Base-by-base conservation (phyloP, 2,888 invertebrate species). In the Holacanthella duospinosa region DNA sequence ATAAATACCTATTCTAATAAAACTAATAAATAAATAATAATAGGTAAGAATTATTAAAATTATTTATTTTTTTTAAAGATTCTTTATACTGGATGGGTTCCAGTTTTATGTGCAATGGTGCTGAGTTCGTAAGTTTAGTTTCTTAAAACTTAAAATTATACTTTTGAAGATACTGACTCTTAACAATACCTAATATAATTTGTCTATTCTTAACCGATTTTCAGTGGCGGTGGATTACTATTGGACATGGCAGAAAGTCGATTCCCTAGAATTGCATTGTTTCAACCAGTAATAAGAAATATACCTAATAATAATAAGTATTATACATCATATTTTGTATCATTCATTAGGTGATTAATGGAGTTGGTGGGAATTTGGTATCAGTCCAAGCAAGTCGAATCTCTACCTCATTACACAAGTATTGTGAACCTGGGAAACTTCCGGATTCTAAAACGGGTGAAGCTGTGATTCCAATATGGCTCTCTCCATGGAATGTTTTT, bases 361-460 rank as follows among this genome's bases (percentile, higher is more conserved):
- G 92, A 57, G 91, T 93, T 64, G 93, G 93, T 59, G 93, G 93
- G 6, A 93, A 93, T 77, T 83, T 93, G 77, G 93, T 88, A 4
- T 93, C 93, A 54, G 91, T 93, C 16, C 93, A 93, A 80, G 91
- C 93, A 4, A 89, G 89, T 74, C 83, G 92, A 69, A 83, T 93
- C 68, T 91, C 92, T 19, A 93, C 93, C 4, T 9, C 48, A 48
- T 21, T 48, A 4, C 48, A 48, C 21, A 9, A 48, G 21, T 16
- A 4, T 21, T 9, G 48, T 48, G n/a, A n/a, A n/a, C n/a, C n/a
- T n/a, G n/a, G n/a, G n/a, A 48, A 6, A 9, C 6, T 9, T 36
- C 36, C n/a, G n/a, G n/a, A n/a, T n/a, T 36, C 16, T 36, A 16
- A 36, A 36, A 36, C 56, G 72, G 75, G 68, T 75, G 77, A 71